Conservation (phyloP, 2,797 vertebrate species). For the Perdix hodgsoniae region DNA sequence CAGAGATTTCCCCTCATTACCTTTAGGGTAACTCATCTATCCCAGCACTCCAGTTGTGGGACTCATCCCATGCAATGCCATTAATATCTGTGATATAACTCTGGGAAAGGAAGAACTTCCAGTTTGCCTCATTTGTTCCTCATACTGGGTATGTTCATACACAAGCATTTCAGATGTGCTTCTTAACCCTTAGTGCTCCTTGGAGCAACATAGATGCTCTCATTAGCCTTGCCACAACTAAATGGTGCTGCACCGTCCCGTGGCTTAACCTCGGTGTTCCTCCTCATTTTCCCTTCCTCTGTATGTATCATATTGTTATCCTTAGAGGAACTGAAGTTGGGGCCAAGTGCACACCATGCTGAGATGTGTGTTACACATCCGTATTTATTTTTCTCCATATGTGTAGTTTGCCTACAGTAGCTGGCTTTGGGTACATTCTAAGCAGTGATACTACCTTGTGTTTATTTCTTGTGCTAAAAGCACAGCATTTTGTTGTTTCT, state of each 20-base stretch:
- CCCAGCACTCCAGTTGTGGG: neutral
- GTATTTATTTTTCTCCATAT: rapidly evolving
- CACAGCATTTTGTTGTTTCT: neutral
- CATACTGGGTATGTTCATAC: neutral
- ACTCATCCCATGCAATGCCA: neutral
- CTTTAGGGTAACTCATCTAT: neutral
- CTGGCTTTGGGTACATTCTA: neutral
- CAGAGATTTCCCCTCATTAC: neutral
- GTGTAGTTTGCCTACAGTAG: neutral
- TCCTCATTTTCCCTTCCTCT: neutral
- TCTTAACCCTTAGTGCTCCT: neutral
- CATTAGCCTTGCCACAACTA: neutral
- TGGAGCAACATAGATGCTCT: neutral
- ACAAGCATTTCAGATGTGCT: neutral
- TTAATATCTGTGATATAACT: neutral
- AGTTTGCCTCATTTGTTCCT: neutral
- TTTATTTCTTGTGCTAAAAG: neutral
- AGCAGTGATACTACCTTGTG: neutral
- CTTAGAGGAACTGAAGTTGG: neutral
- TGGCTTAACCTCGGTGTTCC: neutral
- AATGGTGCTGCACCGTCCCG: neutral
- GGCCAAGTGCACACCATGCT: rapidly evolving
- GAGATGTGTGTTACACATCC: neutral
- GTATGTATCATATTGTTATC: neutral
- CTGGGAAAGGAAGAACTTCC: neutral